phyloP scores from a whole-genome alignment of 2,888 invertebrate species.

The Thera britannica region DNA sequence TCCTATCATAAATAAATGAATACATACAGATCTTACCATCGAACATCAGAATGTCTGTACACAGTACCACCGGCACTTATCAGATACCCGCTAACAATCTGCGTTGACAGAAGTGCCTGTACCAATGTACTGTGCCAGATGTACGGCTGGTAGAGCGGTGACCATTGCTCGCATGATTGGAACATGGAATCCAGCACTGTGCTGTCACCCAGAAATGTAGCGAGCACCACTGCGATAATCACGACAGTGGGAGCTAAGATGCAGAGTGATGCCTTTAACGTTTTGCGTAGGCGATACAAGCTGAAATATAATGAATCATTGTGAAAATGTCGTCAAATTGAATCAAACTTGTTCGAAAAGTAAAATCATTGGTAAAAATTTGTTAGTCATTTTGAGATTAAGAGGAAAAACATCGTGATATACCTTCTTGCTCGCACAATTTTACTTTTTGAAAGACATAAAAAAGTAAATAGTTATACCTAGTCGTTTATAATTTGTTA shows the following conservation, averaged over 20 bases:
- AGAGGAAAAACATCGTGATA: too few species aligned
- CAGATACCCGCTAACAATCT: constrained; percentile 86
- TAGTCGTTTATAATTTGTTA: too few species aligned
- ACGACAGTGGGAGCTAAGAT: constrained; percentile 66
- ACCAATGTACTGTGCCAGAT: constrained; percentile 87
- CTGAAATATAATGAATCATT: constrained; percentile 57
- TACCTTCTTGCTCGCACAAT: too few species aligned
- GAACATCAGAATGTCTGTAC: constrained; percentile 86
- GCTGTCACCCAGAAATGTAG: constrained; percentile 68
- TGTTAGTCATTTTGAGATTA: too few species aligned
- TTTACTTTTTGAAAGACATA: too few species aligned
- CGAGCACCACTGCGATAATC: constrained; percentile 62
- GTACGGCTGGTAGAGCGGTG: constrained; percentile 64
- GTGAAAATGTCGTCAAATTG: not conserved
- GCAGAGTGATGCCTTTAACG: constrained; percentile 74
- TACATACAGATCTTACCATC: constrained; percentile 87
- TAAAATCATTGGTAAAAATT: too few species aligned
- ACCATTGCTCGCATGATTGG: constrained; percentile 75
- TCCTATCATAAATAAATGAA: too few species aligned
- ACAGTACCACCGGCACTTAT: constrained; percentile 87
- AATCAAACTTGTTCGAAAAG: too few species aligned
- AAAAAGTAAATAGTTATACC: too few species aligned
- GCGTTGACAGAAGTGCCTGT: constrained; percentile 87
- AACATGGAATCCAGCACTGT: constrained; percentile 62
- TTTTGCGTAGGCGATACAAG: constrained; percentile 79